phyloP scores from a whole-genome alignment of 2,797 vertebrate species.

The Rhinophrynus dorsalis region DNA sequence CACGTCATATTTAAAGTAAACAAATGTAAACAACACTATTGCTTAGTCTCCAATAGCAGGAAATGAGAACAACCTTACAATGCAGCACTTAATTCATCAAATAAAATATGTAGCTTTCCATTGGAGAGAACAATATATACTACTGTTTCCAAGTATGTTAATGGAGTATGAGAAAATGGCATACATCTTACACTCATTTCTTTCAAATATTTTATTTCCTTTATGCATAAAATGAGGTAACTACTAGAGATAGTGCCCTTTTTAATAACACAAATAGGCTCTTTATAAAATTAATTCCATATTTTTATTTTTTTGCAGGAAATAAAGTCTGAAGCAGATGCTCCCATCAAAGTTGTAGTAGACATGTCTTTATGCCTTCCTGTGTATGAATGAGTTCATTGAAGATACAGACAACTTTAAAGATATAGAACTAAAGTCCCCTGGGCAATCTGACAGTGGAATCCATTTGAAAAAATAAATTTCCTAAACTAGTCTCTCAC shows the following conservation, averaged over 20 bases:
- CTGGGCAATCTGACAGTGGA: background rate
- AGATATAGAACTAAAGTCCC: background rate
- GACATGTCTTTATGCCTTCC: conserved; percentile 21
- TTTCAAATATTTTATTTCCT: no score
- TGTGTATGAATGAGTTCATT: conserved; percentile 36
- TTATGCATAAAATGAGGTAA: no score
- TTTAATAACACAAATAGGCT: conserved; percentile 14
- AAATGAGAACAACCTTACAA: background rate
- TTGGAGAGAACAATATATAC: background rate
- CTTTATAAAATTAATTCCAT: conserved; percentile 14
- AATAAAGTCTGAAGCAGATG: background rate
- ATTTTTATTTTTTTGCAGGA: conserved; percentile 11
- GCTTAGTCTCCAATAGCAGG: background rate
- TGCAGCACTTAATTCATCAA: background rate
- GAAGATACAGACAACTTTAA: background rate
- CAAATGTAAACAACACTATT: background rate
- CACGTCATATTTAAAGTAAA: no score
- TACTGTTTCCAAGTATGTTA: background rate
- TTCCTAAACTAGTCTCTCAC: no score
- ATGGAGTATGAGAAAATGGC: background rate
- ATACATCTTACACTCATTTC: no score
- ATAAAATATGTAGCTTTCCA: background rate
- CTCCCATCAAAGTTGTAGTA: conserved; percentile 1
- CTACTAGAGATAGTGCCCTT: no score
- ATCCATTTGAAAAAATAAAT: no score